Evolutionary conservation across 2,113 vertebrate genomes (phyloP).

Genomic region (Trematocara marginatum): DNA sequence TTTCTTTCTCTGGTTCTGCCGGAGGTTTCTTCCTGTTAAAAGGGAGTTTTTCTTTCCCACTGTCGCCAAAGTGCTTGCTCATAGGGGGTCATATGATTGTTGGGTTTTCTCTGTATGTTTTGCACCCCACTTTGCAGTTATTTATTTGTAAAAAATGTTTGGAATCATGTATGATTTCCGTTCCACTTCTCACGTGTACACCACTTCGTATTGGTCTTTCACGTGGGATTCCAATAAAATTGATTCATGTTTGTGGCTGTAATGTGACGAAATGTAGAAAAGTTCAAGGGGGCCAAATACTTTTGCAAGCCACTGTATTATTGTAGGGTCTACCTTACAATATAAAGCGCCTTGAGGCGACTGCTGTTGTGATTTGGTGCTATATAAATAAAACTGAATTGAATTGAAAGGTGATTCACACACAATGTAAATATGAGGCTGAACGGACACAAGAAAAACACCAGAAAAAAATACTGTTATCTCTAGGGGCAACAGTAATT

Average conservation of each 20-base stretch:
- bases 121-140: not conserved
- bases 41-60: not conserved
- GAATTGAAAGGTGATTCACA: not conserved
- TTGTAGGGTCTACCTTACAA: not conserved
- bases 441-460: not conserved
- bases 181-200: not conserved
- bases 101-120: not conserved
- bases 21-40: not conserved
- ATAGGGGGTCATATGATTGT: not conserved
- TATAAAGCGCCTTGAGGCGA: accelerated
- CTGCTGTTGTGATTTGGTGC: not conserved
- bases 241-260: not conserved
- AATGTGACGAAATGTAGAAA: accelerated
- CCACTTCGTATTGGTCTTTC: not conserved
- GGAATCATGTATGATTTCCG: not conserved
- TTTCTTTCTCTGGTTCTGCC: accelerated
- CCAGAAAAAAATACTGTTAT: not conserved
- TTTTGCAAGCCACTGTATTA: not conserved
- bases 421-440: not conserved
- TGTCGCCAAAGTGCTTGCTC: not conserved
- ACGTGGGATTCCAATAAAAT: not conserved
- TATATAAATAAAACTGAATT: not conserved
- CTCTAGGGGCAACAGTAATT: not conserved
- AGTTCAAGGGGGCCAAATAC: not conserved
- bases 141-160: not conserved